These are phyloP conservation scores for Proteles cristata DNA, from an alignment of 2,113 vertebrate genomes.

Conservation along the genomic window DNA sequence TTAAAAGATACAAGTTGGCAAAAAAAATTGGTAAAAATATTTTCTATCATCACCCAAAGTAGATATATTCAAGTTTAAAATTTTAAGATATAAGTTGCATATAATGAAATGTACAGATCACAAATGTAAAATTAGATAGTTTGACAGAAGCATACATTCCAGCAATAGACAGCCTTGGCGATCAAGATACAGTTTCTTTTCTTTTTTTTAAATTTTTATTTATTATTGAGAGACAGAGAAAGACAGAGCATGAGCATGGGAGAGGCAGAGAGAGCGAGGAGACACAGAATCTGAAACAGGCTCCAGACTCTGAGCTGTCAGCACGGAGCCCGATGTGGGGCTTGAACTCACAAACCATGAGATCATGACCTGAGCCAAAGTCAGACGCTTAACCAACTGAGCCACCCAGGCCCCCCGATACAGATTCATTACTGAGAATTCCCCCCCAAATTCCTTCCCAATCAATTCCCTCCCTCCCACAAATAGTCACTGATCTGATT, in stretches of 20 bases:
- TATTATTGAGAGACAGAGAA: too few relatives aligned
- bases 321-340: too few relatives aligned
- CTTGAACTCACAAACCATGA: too few relatives aligned
- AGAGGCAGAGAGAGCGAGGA: too few relatives aligned
- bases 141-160: background rate
- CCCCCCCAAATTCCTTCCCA: background rate
- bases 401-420: background rate
- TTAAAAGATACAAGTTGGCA: background rate
- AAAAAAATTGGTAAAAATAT: background rate
- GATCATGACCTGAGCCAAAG: too few relatives aligned
- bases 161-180: background rate
- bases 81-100: background rate
- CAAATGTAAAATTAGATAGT: background rate
- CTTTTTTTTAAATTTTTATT: too few relatives aligned
- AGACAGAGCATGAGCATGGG: too few relatives aligned
- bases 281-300: too few relatives aligned
- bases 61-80: background rate
- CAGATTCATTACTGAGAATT: background rate
- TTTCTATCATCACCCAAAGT: background rate
- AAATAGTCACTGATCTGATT: background rate
- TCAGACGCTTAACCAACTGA: too few relatives aligned
- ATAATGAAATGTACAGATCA: background rate
- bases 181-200: background rate
- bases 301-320: too few relatives aligned
- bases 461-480: background rate